Percentiles rank a stretch among this genome's conserved stretches.
phyloP scores from a whole-genome alignment of 2,888 invertebrate species.

The Trachelus iudaicus region DNA sequence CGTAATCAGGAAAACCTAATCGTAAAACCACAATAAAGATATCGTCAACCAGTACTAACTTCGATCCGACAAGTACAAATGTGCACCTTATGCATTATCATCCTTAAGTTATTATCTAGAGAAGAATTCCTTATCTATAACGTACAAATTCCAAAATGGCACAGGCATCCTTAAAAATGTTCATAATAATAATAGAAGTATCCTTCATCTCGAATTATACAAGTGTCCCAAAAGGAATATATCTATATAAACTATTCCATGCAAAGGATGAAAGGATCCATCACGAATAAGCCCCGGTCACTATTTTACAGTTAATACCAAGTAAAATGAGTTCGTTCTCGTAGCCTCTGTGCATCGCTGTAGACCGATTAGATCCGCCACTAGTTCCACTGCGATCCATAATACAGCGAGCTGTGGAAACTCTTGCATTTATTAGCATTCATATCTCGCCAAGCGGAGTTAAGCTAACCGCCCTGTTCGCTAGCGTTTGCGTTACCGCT shows the following conservation, averaged over 20 bases:
- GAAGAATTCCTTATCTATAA: too few species aligned
- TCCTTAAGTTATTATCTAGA: too few species aligned
- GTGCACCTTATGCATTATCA: background rate
- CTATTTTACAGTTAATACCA: background rate
- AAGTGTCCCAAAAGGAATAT: background rate
- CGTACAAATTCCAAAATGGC: too few species aligned
- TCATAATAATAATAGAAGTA: background rate
- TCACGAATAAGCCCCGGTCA: background rate
- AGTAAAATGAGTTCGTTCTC: background rate
- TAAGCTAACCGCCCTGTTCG: slow-evolving; percentile 7
- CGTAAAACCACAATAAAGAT: background rate
- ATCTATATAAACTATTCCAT: background rate
- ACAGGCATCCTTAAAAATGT: background rate
- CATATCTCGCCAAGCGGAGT: slow-evolving; percentile 23
- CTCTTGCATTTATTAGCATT: slow-evolving; percentile 36
- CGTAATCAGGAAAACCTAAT: background rate
- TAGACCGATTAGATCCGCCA: slow-evolving; percentile 17
- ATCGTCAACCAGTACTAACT: background rate
- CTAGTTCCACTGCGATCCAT: slow-evolving; percentile 15
- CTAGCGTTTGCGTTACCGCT: slow-evolving; percentile 14
- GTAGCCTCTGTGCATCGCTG: background rate
- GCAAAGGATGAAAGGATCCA: background rate
- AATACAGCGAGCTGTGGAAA: slow-evolving; percentile 30
- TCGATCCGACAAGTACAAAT: slow-evolving; percentile 13
- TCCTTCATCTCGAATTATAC: background rate